phyloP scores from a whole-genome alignment of 2,113 vertebrate species.

The Syrmaticus mikado region DNA sequence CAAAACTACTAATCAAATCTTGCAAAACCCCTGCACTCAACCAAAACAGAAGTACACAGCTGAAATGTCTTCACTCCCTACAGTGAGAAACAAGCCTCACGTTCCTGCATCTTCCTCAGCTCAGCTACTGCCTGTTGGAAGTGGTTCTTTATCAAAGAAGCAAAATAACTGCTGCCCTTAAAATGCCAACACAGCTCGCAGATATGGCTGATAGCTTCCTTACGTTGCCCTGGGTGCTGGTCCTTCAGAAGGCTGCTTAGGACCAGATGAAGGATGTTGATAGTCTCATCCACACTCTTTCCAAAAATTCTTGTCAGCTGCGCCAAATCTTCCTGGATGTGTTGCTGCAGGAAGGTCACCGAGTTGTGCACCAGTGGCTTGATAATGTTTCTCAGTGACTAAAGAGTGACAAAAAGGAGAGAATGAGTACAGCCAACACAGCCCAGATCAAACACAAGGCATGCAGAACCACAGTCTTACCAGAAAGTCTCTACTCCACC shows the following conservation, averaged over 20 bases:
- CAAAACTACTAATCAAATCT: background rate
- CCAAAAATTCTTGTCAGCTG: constrained; percentile 84
- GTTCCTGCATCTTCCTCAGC: background rate
- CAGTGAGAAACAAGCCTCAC: background rate
- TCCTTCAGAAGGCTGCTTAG: constrained; percentile 78
- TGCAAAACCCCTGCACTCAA: rapidly evolving
- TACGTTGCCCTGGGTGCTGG: constrained; percentile 71
- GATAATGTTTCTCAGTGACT: constrained; percentile 80
- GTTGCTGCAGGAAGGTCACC: constrained; percentile 80
- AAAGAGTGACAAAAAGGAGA: background rate
- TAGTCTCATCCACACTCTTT: constrained; percentile 85
- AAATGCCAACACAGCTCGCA: background rate
- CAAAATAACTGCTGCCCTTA: background rate
- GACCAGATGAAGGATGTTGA: constrained; percentile 79
- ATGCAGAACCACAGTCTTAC: background rate
- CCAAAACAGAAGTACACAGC: background rate
- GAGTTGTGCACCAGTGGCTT: constrained; percentile 75
- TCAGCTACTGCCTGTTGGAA: background rate
- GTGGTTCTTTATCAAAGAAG: background rate
- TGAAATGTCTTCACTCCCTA: background rate
- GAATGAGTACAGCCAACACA: background rate
- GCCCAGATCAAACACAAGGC: background rate
- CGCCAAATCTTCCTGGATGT: constrained; percentile 83
- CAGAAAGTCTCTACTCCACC: background rate
- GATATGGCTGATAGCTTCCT: background rate